Base-by-base conservation (phyloP, 2,113 vertebrate species). In the Chaetodon auriga region DNA sequence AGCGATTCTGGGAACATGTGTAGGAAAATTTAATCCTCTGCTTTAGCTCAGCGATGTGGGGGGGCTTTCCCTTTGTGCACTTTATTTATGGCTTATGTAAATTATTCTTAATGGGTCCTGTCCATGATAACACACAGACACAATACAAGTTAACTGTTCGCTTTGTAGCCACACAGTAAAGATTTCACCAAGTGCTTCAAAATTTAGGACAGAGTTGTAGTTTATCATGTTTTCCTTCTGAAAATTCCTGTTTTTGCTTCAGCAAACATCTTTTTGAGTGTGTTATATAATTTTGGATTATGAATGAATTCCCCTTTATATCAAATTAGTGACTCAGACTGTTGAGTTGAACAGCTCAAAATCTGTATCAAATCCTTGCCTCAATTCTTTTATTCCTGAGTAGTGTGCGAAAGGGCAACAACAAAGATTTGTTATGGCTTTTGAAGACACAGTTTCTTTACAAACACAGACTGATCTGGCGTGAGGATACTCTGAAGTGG, bases 1-100 rank as follows among this genome's bases (percentile, higher is more conserved):
- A 84, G 78, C 5, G 61, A 77, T 87, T 91, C 90, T 87, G 87
- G 90, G 92, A 92, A 92, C 89, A 85, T 43, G 69, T 86, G 85
- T 91, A 87, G 92, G 90, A 94, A 95, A 95, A 92, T 86, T 0
- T 92, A 92, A 93, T 89, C 92, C 91, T 82, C 84, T 6, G 73
- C 78, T 82, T 73, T 78, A 82, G 84, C 84, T 46, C 70, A 76
- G 78, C 46, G 16, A 87, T 85, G 85, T 72, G 75, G 65, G 86
- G 38, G 87, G 83, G 80, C 77, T 89, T 92, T 92, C 89, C 91
- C 90, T 73, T 79, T 65, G 68, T 80, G 49, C 74, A 83, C 65
- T 90, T 89, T 90, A 91, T 90, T 92, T 87, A 90, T 86, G 78
- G 88, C 54, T 81, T 35, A 82, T 76, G 75, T 80, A 88, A 94